Conservation (phyloP, 1,140 invertebrate genomes). For the Neoseiulus cucumeris region DNA sequence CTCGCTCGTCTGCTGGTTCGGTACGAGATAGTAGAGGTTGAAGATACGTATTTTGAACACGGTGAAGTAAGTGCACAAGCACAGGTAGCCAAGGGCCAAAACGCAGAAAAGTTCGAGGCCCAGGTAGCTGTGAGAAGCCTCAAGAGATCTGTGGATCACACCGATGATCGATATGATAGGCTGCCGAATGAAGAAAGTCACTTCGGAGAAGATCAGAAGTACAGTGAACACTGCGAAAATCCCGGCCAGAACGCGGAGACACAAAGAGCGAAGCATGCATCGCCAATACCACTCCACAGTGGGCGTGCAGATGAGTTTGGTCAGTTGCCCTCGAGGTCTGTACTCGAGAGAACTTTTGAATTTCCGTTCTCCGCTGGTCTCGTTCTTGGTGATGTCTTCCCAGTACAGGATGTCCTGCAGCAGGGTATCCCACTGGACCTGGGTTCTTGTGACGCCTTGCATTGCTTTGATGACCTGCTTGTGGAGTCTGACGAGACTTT, state of each 20-base stretch:
- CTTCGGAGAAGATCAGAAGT: slow-evolving; percentile 91
- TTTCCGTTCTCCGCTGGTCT: slow-evolving; percentile 44
- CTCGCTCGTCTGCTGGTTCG: slow-evolving; percentile 93
- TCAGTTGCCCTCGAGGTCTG: slow-evolving; percentile 31
- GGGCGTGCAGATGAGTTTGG: slow-evolving; percentile 11
- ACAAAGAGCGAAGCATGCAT: slow-evolving; percentile 51
- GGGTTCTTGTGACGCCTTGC: slow-evolving; percentile 65
- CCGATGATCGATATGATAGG: slow-evolving; percentile 91
- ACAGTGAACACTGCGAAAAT: slow-evolving; percentile 55
- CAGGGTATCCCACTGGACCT: slow-evolving; percentile 74
- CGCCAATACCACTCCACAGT: slow-evolving; percentile 77
- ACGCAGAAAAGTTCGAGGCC: slow-evolving; percentile 49
- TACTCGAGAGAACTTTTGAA: slow-evolving; percentile 54
- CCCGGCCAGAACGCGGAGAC: slow-evolving; percentile 48
- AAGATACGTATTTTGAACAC: slow-evolving; percentile 86
- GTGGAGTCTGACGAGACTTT: not conserved
- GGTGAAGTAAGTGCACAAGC: slow-evolving; percentile 92
- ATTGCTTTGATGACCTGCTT: slow-evolving; percentile 48
- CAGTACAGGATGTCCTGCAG: slow-evolving; percentile 47
- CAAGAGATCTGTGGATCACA: slow-evolving; percentile 35
- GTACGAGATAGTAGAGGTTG: slow-evolving; percentile 89
- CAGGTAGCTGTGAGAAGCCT: not conserved
- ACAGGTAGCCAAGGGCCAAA: slow-evolving; percentile 73
- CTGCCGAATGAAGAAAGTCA: slow-evolving; percentile 79
- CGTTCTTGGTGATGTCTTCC: slow-evolving; percentile 69